A percentile compares a stretch with the other conserved stretches of the same genome.
Conservation (phyloP, 2,797 vertebrate genomes). For the Propithecus deckenii region DNA sequence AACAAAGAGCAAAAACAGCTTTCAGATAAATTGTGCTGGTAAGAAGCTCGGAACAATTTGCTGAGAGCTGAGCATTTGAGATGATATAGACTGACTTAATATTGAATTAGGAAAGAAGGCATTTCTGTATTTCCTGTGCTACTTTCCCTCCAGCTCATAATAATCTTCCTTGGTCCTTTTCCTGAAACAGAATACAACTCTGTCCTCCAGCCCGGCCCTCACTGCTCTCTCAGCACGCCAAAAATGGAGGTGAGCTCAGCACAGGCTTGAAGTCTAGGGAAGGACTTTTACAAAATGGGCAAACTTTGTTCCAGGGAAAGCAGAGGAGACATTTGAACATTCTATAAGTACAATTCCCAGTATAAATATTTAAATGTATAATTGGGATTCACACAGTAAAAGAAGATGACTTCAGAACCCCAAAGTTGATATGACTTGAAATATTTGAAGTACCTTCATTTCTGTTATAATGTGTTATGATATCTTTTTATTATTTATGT, state of each 20-base stretch:
- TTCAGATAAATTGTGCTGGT: background rate
- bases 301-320: background rate
- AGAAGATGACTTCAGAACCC: background rate
- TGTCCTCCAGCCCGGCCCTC: background rate
- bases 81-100: background rate
- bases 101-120: background rate
- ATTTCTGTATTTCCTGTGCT: background rate
- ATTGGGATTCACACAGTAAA: background rate
- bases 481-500: conserved; percentile 1
- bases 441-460: background rate
- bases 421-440: background rate
- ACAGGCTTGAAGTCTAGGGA: background rate
- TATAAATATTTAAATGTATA: background rate
- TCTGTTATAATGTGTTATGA: background rate
- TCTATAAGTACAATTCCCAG: background rate
- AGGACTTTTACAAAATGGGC: background rate
- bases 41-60: background rate
- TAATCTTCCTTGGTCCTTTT: background rate
- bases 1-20: background rate
- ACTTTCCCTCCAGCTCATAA: background rate
- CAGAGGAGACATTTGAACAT: background rate
- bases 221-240: background rate
- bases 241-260: background rate
- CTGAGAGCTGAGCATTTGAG: background rate
- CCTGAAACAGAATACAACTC: background rate